Conservation (phyloP, 2,113 vertebrate species). For the Pteronura brasiliensis region DNA sequence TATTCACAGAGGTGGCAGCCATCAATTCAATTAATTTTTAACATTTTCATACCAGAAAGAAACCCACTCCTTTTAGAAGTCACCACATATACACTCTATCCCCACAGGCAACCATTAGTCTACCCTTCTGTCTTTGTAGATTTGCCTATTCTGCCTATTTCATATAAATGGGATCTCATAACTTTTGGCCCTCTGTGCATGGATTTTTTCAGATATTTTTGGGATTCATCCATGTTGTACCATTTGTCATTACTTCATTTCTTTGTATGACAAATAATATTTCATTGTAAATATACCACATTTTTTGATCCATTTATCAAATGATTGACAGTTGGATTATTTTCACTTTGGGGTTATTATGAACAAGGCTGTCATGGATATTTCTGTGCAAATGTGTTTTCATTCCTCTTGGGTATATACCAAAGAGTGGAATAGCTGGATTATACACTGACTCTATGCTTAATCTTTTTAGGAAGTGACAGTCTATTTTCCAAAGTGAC, state of each 20-base stretch:
- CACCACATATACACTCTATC: fast-evolving
- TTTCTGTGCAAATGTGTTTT: not conserved
- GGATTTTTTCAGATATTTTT: not conserved
- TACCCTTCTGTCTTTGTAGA: not conserved
- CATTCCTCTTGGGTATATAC: not conserved
- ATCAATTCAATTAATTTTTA: not conserved
- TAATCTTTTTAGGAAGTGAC: not conserved
- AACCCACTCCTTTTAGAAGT: not conserved
- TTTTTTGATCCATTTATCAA: not conserved
- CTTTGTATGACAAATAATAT: not conserved
- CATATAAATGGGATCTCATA: not conserved
- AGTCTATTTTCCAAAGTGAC: not conserved
- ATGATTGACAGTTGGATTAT: not conserved
- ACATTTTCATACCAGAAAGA: not conserved
- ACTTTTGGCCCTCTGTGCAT: not conserved
- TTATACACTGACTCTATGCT: not conserved
- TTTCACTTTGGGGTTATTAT: not conserved
- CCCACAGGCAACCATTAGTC: not conserved
- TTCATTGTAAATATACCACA: not conserved
- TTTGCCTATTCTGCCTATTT: not conserved
- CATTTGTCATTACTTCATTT: not conserved
- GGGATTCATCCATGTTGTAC: not conserved
- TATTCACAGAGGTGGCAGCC: not conserved
- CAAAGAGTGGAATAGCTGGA: not conserved
- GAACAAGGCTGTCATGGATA: not conserved